Evolutionary conservation across 2,888 invertebrate species (phyloP), one percentile per base, ranked within the genome.

Genomic region (Eudemis profundana): DNA sequence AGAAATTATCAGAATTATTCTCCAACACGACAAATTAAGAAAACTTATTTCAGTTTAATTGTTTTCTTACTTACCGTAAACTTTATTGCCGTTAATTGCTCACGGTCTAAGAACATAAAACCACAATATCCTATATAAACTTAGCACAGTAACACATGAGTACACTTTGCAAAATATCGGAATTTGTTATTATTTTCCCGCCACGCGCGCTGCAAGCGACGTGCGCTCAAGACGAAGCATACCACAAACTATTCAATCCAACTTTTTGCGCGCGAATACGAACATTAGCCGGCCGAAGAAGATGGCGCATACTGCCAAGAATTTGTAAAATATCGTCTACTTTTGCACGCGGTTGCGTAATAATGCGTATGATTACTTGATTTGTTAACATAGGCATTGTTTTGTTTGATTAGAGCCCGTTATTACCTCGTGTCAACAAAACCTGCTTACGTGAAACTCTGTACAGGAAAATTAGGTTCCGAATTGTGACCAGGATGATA

Each of bases 221-320:
- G 81, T 79, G 81, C 79, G 73, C 67, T 72, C 74, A 60, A 68
- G 56, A 73, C 77, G 69, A 71, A 67, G 75, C 78, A 72, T 78
- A 77, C 74, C 81, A 76, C 72, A 79, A 77, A 81, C 81, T 81
- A 81, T 71, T 71, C 65, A 61, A 81, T 71, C 70, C 65, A 61
- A 57, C 67, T 70, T 72, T 77, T 77, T 74, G 60, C 62, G 70
- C 67, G 65, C 59, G 33, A 44, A 38, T 19, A 15, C 49, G 33
- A 44, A 38, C 27, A 15, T 44, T n/a, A 67, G 8, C 59, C 60
- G 27, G 46, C 67, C 64, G 42, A 60, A 59, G 40, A 51, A 54
- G 42, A 17, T 33, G 33, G 29, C 67, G 12, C 12, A 47, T 21
- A 47, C 50, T 40, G 47, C 40, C 62, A 56, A 62, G 44, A 40